Base-by-base conservation (phyloP, 2,888 invertebrate genomes). In the Malacosoma neustria region DNA sequence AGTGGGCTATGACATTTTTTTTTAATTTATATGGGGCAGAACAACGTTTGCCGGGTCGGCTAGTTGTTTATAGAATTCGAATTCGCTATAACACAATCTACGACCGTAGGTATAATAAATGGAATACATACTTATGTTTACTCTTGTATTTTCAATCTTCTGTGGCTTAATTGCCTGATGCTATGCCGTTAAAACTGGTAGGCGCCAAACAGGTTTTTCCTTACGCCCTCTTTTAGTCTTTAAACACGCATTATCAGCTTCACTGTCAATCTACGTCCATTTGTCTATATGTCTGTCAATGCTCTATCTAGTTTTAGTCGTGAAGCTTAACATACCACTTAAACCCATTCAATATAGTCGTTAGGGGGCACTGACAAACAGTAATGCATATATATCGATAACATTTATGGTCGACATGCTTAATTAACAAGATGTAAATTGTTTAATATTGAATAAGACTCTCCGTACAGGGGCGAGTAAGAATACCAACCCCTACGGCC, bases 201-300 rank as follows among this genome's bases (percentile, higher is more conserved):
- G 30, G 41, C 42, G 35, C 41, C 34, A 35, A 46, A 50, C 49
- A 34, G 43, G 49, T 46, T 41, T 39, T 36, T 39, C 4, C 30
- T 30, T 14, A 30, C 29, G 13, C 12, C 13, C 4, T 6, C 29
- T 22, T 14, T 12, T 30, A 37, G 30, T 49, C 41, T 42, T 45
- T 39, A 43, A 46, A 34, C 9, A 38, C 43, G 11, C 39, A 43
- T 48, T 54, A 57, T 54, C 62, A 46, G 44, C 38, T 36, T 33
- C 15, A 36, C 57, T 54, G 65, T 61, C 66, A 61, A 57, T 58
- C 51, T 41, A 43, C 37, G 59, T 65, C 54, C 51, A 61, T 61
- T 62, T 62, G 57, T 62, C 55, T 62, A 56, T 57, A 54, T 41
- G 52, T 54, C 57, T 61, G 66, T 60, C 67, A 59, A 42, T 45